These are phyloP conservation scores for Chymomyza costata DNA, from an alignment of 1,140 invertebrate genomes.

Conservation along the genomic window DNA sequence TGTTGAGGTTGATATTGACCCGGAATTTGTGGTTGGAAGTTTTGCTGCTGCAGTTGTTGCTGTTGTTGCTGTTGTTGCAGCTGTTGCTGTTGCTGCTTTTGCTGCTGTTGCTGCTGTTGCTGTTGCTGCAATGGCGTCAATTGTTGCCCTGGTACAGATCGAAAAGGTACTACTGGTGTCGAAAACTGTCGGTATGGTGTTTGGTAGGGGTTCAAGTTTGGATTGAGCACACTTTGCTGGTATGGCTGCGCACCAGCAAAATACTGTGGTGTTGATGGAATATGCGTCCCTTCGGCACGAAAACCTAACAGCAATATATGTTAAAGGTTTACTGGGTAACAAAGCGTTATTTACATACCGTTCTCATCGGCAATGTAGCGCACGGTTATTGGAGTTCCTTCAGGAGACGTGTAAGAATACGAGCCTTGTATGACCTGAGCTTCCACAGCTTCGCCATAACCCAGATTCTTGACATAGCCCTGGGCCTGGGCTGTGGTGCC, in stretches of 20 bases:
- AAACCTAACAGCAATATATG: slow-evolving; percentile 50
- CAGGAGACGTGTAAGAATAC: slow-evolving; percentile 79
- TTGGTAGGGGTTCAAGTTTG: slow-evolving; percentile 69
- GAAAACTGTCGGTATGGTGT: slow-evolving; percentile 57
- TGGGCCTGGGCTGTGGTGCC: slow-evolving; percentile 79
- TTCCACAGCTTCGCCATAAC: slow-evolving; percentile 76
- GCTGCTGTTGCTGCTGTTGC: slow-evolving; percentile 20
- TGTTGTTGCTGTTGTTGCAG: slow-evolving; percentile 41
- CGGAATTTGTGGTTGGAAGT: slow-evolving; percentile 47
- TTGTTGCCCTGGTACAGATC: slow-evolving; percentile 48
- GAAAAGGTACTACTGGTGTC: slow-evolving; percentile 25
- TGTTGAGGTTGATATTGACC: slow-evolving; percentile 64
- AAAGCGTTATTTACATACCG: slow-evolving; percentile 31
- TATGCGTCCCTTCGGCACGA: slow-evolving; percentile 77
- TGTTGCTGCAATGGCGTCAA: slow-evolving; percentile 41
- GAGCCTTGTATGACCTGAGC: slow-evolving; percentile 76
- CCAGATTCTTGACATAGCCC: slow-evolving; percentile 78
- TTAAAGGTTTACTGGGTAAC: neutral
- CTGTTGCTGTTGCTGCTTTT: slow-evolving; percentile 15
- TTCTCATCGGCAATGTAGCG: slow-evolving; percentile 80
- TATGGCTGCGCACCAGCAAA: slow-evolving; percentile 76
- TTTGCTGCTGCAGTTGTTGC: slow-evolving; percentile 34
- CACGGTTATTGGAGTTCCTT: slow-evolving; percentile 77
- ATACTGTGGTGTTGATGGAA: slow-evolving; percentile 80
- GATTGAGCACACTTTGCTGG: slow-evolving; percentile 59